phyloP scores from a whole-genome alignment of 1,140 invertebrate species.

The Dolichoris vasculosae region DNA sequence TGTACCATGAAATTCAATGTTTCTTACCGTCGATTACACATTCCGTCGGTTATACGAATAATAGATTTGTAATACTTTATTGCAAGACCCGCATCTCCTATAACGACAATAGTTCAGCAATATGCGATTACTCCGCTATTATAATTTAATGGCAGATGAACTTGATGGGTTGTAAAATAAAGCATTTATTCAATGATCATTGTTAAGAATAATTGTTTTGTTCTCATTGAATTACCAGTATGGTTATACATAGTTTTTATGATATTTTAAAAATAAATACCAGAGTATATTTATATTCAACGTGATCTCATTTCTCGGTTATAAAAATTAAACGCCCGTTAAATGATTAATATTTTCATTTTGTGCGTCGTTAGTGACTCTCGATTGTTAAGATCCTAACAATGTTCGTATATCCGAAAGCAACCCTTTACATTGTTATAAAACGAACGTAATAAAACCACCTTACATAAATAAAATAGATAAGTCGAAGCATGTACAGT shows the following conservation, averaged over 20 bases:
- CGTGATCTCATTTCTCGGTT: no score
- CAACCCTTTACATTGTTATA: no score
- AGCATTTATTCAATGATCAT: neutral
- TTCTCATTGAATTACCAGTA: neutral
- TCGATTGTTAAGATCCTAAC: no score
- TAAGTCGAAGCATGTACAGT: no score
- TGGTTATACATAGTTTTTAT: neutral
- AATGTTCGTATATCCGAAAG: no score
- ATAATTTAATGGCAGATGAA: conserved; percentile 5
- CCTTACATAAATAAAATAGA: no score
- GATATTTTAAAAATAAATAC: neutral
- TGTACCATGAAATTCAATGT: neutral
- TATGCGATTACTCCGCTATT: neutral
- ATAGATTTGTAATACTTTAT: conserved; percentile 12
- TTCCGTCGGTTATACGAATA: neutral
- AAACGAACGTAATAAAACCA: no score
- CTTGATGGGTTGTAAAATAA: neutral
- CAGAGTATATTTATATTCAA: no score
- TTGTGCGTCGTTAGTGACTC: no score
- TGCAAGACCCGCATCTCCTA: neutral
- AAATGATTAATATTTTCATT: no score
- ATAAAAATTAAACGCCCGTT: no score
- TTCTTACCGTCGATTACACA: neutral
- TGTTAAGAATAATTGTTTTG: neutral
- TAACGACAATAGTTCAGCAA: neutral